A percentile compares a stretch with the other conserved stretches of the same genome.
phyloP scores from a whole-genome alignment of 2,113 vertebrate species.

The Chaetodon trifascialis region DNA sequence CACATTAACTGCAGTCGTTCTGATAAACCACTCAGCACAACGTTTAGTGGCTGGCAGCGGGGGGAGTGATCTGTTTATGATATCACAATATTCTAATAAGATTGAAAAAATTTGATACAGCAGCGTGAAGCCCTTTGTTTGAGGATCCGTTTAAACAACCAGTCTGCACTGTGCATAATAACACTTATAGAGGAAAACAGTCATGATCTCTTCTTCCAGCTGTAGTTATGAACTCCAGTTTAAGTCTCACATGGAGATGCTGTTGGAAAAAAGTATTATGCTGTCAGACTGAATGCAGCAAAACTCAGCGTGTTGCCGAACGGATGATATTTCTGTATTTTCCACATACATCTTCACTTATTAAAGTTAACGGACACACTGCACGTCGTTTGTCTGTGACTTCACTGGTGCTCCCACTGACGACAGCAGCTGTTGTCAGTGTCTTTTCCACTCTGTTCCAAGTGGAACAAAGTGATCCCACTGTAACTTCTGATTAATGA shows the following conservation, averaged over 20 bases:
- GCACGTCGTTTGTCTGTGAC: slow-evolving; percentile 30
- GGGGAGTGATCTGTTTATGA: slow-evolving; percentile 11
- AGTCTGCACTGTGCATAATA: background rate
- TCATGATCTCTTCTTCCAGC: background rate
- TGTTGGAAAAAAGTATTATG: background rate
- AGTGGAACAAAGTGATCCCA: slow-evolving; percentile 68
- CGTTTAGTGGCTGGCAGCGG: slow-evolving; percentile 7
- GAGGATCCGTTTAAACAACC: slow-evolving; percentile 16
- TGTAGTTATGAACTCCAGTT: background rate
- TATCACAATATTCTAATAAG: slow-evolving; percentile 1
- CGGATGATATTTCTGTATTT: background rate
- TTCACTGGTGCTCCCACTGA: slow-evolving; percentile 23
- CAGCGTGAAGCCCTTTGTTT: slow-evolving; percentile 16
- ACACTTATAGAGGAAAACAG: background rate
- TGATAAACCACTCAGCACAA: slow-evolving; percentile 20
- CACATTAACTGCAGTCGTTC: slow-evolving; percentile 2
- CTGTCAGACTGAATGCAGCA: background rate
- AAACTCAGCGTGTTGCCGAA: background rate
- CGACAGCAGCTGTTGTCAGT: slow-evolving; percentile 34
- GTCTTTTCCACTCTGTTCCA: slow-evolving; percentile 42
- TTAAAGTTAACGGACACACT: background rate
- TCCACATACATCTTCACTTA: background rate
- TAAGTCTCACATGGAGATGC: background rate
- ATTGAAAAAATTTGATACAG: slow-evolving; percentile 10
- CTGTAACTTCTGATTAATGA: slow-evolving; percentile 74